phyloP scores from a whole-genome alignment of 2,113 vertebrate species.

The Phalacrocorax carbo region DNA sequence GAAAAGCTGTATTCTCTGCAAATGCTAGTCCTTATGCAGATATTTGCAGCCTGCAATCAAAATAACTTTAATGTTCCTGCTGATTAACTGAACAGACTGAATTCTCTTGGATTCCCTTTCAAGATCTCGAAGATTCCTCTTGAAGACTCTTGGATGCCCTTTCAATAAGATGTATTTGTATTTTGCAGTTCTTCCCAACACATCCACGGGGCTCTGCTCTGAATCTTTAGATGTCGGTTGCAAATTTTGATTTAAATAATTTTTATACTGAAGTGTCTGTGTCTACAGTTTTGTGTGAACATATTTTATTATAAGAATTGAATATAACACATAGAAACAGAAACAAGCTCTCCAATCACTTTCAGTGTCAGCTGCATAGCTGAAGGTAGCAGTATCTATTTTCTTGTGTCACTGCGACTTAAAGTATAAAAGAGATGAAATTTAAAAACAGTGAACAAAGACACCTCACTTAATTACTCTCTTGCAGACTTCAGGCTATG shows the following conservation, averaged over 20 bases:
- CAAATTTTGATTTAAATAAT: neutral
- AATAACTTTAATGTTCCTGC: neutral
- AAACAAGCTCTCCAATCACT: neutral
- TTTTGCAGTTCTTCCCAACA: neutral
- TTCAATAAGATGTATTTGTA: neutral
- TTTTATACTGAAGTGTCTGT: neutral
- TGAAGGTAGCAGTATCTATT: neutral
- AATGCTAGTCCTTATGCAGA: neutral
- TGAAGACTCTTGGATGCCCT: neutral
- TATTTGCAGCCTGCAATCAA: neutral
- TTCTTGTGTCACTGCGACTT: neutral
- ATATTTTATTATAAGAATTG: neutral
- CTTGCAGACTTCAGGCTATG: neutral
- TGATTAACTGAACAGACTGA: neutral
- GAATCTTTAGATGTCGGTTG: neutral
- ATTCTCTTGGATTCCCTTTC: neutral
- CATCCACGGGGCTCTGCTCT: neutral
- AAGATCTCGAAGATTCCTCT: no score
- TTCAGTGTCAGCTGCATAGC: neutral
- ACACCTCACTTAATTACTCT: slow-evolving; percentile 31
- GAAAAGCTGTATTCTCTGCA: neutral
- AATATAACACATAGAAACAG: neutral
- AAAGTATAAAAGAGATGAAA: neutral
- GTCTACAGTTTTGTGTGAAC: neutral
- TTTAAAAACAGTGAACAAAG: slow-evolving; percentile 6